Evolutionary conservation across 1,140 invertebrate species (phyloP).

Genomic region (Drosophila chauvacae): DNA sequence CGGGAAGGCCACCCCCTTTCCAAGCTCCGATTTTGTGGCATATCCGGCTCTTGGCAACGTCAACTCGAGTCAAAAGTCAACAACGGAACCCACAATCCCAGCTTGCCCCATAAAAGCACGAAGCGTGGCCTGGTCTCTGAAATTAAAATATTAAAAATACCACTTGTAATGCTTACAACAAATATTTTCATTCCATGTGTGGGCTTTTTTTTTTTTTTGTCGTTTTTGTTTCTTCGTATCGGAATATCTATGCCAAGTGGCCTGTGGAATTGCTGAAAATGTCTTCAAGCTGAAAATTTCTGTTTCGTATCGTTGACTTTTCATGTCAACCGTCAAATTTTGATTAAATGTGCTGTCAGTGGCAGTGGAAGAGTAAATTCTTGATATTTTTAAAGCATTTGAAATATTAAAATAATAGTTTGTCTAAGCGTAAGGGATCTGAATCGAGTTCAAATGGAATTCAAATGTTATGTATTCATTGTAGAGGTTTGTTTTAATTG

Average conservation of each 20-base stretch:
- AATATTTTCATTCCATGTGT: conserved; percentile 20
- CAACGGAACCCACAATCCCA: conserved; percentile 29
- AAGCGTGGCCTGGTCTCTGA: conserved; percentile 42
- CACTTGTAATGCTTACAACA: conserved; percentile 26
- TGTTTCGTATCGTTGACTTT: conserved; percentile 58
- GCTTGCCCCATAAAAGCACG: conserved; percentile 43
- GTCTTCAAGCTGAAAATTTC: conserved; percentile 61
- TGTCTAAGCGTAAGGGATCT: too few relatives aligned
- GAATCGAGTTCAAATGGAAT: neutral
- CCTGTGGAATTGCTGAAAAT: conserved; percentile 33
- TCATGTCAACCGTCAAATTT: conserved; percentile 42
- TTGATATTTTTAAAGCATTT: neutral
- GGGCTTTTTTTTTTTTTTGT: conserved; percentile 12
- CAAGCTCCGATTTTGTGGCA: conserved; percentile 21
- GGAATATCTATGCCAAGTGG: conserved; percentile 43
- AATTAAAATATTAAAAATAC: conserved; percentile 51
- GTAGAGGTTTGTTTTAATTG: neutral
- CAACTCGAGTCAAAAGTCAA: conserved; percentile 27
- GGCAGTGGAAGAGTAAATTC: conserved; percentile 1
- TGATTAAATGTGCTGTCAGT: conserved; percentile 6
- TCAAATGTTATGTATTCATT: neutral
- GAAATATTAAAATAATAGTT: neutral
- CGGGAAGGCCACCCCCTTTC: neutral
- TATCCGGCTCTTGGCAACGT: conserved; percentile 34
- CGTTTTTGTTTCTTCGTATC: conserved; percentile 26